Evolutionary conservation across 2,797 vertebrate species (phyloP).

Genomic region (Menidia menidia): DNA sequence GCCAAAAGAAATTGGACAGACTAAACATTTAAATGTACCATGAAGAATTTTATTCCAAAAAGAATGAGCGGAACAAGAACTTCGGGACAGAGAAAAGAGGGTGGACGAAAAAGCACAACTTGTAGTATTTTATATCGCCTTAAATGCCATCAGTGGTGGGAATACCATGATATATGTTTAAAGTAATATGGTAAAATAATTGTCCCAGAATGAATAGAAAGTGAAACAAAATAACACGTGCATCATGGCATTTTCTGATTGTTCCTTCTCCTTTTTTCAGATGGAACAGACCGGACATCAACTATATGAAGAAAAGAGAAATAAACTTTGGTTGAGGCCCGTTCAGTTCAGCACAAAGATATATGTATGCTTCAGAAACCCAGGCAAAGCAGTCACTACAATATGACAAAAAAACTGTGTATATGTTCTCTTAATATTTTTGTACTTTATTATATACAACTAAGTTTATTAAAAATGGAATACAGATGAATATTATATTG

Average conservation of each 20-base stretch:
- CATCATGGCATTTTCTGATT: constrained; percentile 2
- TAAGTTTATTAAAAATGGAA: constrained; percentile 94
- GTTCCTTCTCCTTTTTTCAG: constrained; percentile 76
- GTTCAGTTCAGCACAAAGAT: constrained; percentile 83
- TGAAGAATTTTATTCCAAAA: background rate
- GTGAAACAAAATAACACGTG: background rate
- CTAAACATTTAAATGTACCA: background rate
- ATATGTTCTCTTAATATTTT: constrained; percentile 96
- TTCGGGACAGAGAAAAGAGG: background rate
- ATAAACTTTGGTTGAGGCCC: constrained; percentile 79
- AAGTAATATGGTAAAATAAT: no score
- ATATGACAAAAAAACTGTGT: constrained; percentile 86
- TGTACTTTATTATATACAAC: constrained; percentile 95
- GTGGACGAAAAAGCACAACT: background rate
- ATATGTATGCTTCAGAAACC: constrained; percentile 77
- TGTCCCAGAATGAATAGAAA: no score
- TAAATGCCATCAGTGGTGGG: background rate
- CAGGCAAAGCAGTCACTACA: constrained; percentile 86
- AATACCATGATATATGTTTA: background rate
- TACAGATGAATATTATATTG: constrained; percentile 89
- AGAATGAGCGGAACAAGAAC: background rate
- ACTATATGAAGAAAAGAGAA: constrained; percentile 89
- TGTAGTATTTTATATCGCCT: background rate
- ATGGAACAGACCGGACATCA: constrained; percentile 95
- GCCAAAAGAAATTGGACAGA: background rate